Conservation (phyloP, 2,888 invertebrate genomes). For the Silvanus unidentatus region DNA sequence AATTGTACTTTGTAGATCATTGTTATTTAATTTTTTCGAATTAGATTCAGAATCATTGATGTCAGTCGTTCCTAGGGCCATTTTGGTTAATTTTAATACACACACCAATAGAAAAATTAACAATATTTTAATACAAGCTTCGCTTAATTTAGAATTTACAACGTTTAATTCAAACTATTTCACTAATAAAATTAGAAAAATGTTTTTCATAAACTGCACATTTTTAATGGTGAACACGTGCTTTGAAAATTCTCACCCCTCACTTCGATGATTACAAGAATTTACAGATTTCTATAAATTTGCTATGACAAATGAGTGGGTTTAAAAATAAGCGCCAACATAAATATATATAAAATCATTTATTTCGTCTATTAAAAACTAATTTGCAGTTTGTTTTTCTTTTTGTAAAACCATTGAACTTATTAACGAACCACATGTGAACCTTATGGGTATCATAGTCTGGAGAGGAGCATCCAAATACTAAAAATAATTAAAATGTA, state of each 20-base stretch:
- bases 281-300: too few species aligned
- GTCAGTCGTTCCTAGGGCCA: constrained; percentile 36
- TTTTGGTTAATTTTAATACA: constrained; percentile 18
- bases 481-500: constrained; percentile 27
- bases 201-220: neutral
- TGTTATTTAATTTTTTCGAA: constrained; percentile 13
- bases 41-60: constrained; percentile 20
- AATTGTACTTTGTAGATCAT: too few species aligned
- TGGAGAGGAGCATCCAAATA: constrained; percentile 40
- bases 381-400: constrained; percentile 36
- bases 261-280: neutral
- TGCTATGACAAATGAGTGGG: too few species aligned
- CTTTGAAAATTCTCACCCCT: neutral
- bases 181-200: too few species aligned
- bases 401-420: constrained; percentile 35
- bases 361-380: constrained; percentile 47
- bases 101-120: too few species aligned
- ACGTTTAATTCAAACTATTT: neutral
- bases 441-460: constrained; percentile 39
- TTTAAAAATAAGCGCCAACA: neutral
- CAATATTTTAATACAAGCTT: too few species aligned
- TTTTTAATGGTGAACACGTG: constrained; percentile 5
- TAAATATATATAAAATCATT: neutral
- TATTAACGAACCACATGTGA: constrained; percentile 34
- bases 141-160: neutral